phyloP scores from a whole-genome alignment of 2,113 vertebrate species.

The Xiphias gladius region DNA sequence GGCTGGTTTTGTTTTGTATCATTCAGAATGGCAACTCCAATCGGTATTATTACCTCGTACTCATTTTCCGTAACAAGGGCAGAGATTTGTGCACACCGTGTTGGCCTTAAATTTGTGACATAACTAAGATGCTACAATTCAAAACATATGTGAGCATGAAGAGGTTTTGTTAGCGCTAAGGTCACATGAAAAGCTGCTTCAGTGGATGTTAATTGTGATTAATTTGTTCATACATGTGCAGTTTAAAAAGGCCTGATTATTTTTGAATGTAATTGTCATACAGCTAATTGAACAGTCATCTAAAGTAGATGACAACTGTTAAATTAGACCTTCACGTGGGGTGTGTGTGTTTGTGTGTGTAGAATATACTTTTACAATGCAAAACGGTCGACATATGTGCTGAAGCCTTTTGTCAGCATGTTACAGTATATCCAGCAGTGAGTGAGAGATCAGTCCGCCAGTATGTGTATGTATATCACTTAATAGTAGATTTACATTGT shows the following conservation, averaged over 20 bases:
- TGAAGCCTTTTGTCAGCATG: slow-evolving; percentile 53
- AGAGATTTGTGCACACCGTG: slow-evolving; percentile 40
- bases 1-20: slow-evolving; percentile 67
- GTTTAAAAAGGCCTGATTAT: slow-evolving; percentile 1
- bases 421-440: slow-evolving; percentile 12
- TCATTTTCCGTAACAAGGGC: slow-evolving; percentile 46
- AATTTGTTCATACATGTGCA: not conserved
- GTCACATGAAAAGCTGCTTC: not conserved
- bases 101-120: slow-evolving; percentile 16
- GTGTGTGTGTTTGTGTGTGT: not conserved
- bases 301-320: slow-evolving; percentile 20
- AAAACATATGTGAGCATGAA: slow-evolving; percentile 35
- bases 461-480: not conserved
- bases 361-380: slow-evolving; percentile 28
- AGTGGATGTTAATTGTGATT: not conserved
- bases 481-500: slow-evolving; percentile 1
- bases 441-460: not conserved
- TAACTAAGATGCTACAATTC: slow-evolving; percentile 12
- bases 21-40: slow-evolving; percentile 60
- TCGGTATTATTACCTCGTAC: slow-evolving; percentile 60
- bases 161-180: not conserved
- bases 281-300: slow-evolving; percentile 14
- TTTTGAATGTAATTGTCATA: not conserved
- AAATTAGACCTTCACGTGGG: not conserved
- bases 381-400: slow-evolving; percentile 44